phyloP scores from a whole-genome alignment of 2,888 invertebrate genomes.

The Drosophila neotestacea region DNA sequence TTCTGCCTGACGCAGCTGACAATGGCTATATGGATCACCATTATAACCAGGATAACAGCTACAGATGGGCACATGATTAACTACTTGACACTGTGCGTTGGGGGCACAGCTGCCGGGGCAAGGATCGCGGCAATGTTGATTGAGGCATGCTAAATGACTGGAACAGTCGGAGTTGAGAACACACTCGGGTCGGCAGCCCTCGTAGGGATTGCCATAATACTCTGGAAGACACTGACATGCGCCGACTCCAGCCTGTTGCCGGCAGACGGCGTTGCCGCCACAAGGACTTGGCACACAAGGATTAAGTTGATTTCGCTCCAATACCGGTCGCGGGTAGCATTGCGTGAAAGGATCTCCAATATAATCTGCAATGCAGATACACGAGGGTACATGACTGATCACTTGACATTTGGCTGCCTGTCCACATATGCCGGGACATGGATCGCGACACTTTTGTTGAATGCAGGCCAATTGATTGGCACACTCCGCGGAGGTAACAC shows the following conservation, averaged over 20 bases:
- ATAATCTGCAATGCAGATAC: constrained; percentile 86
- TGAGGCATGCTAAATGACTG: constrained; percentile 89
- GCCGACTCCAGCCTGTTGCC: constrained; percentile 84
- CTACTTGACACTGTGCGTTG: constrained; percentile 90
- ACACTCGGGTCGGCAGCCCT: constrained; percentile 91
- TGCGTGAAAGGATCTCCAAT: constrained; percentile 88
- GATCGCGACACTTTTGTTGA: constrained; percentile 91
- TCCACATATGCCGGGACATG: constrained; percentile 92
- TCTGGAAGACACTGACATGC: constrained; percentile 89
- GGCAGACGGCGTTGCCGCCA: constrained; percentile 88
- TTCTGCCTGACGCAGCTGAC: constrained; percentile 66
- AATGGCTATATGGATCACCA: constrained; percentile 91
- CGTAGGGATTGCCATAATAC: constrained; percentile 89
- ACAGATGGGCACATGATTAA: constrained; percentile 92
- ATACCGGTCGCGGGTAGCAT: constrained; percentile 84
- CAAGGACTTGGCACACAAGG: constrained; percentile 89
- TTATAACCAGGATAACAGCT: constrained; percentile 88
- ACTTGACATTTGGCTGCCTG: constrained; percentile 90
- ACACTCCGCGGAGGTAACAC: constrained; percentile 91
- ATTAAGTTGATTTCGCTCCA: constrained; percentile 83
- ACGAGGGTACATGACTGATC: constrained; percentile 91
- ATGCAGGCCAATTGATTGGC: constrained; percentile 90
- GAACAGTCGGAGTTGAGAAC: constrained; percentile 90
- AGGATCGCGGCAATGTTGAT: constrained; percentile 90
- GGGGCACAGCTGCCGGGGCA: constrained; percentile 93